Evolutionary conservation across 1,140 invertebrate genomes (phyloP), one percentile per base, ranked within the genome.

Genomic region (Prorops nasuta): DNA sequence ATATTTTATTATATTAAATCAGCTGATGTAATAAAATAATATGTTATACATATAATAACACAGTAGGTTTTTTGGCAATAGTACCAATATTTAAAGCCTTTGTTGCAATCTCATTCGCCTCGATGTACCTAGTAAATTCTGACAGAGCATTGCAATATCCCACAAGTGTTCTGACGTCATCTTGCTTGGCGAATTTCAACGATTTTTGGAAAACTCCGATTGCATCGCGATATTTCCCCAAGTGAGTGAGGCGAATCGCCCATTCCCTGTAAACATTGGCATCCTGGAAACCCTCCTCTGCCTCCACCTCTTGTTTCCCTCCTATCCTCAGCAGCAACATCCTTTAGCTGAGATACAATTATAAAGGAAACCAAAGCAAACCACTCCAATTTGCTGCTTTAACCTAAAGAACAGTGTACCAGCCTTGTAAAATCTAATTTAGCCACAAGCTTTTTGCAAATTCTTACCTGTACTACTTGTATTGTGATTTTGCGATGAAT

Each of bases 191-290:
- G 3, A 40, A 44, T 20, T 63, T 22, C 2, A 47, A 49, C 17
- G 71, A 60, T 19, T 64, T 62, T 15, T 61, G 19, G 44, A 70
- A 74, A 18, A 63, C 65, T 1, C 50, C 7, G 39, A 72, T 59
- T 0, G 64, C 62, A 2, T 49, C 14, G 4, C 44, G 8, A 3
- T 56, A 60, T 17, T 49, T 54, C 2, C 60, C 57, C 2, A 60
- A 44, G 4, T 28, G 51, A 1, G 52, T 48, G 17, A 73, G 56
- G 19, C 56, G 51, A 14, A 51, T 58, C 3, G 60, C 72, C 69
- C 67, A 70, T 64, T 74, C 68, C 7, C 72, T 58, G 49, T 73
- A 68, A 14, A 69, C 48, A 15, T 58, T 53, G 3, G 57, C 35
- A 8, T 58, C 60, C 17, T 47, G 41, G 43, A 68, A 67, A 37